phyloP scores from a whole-genome alignment of 2,888 invertebrate species.

The Pterobdella sp. region DNA sequence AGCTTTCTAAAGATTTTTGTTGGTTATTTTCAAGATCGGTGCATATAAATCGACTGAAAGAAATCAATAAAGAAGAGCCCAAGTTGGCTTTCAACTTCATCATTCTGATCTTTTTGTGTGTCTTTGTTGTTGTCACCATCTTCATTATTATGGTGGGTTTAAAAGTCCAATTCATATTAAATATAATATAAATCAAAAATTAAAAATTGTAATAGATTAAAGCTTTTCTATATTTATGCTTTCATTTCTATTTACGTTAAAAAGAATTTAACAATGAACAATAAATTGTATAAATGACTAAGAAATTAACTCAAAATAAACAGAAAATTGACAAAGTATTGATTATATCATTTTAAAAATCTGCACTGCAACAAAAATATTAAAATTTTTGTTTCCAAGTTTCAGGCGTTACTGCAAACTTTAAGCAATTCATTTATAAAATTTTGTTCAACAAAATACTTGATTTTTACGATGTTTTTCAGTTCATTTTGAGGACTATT shows the following conservation, averaged over 20 bases:
- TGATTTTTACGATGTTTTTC: background rate
- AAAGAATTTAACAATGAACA: no score
- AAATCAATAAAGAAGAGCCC: background rate
- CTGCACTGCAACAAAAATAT: no score
- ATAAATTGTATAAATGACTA: no score
- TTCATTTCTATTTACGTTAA: no score
- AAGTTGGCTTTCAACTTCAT: background rate
- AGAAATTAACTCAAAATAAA: no score
- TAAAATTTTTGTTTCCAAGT: no score
- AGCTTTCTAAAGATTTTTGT: no score
- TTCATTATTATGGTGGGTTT: conserved; percentile 13
- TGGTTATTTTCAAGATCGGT: background rate
- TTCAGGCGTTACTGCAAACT: background rate
- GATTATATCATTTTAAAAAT: no score
- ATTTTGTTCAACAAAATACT: background rate
- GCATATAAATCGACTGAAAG: background rate
- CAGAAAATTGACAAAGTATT: no score
- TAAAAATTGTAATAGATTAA: no score
- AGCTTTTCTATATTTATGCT: no score
- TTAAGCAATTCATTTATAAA: no score
- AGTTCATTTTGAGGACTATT: background rate
- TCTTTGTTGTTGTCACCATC: conserved; percentile 15
- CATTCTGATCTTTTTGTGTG: conserved; percentile 13
- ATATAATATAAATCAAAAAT: background rate
- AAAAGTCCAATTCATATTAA: background rate